phyloP scores from a whole-genome alignment of 2,888 invertebrate genomes.

The Sepioteuthis lessoniana region DNA sequence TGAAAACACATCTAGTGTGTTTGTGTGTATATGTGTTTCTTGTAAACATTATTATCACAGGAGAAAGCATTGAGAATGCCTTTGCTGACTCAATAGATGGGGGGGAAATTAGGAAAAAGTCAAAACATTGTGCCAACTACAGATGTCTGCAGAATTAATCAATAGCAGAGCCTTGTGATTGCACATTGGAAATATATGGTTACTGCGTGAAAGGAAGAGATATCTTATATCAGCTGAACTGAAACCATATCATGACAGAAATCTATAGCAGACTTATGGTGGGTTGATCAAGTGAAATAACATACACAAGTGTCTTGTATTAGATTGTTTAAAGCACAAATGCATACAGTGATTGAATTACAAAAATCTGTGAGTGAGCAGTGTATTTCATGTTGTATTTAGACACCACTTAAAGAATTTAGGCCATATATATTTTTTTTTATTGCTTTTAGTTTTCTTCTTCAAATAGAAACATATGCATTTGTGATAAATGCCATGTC shows the following conservation, averaged over 20 bases:
- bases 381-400: not conserved
- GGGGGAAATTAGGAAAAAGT: not conserved
- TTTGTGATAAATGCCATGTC: not conserved
- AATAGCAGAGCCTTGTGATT: constrained; percentile 9
- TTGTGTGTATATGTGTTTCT: not conserved
- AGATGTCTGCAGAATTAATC: constrained; percentile 9
- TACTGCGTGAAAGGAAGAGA: not conserved
- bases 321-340: constrained; percentile 17
- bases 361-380: not conserved
- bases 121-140: constrained; percentile 14
- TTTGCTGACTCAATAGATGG: not conserved
- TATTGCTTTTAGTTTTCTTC: not conserved
- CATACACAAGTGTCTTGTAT: not conserved
- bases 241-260: not conserved
- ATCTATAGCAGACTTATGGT: not conserved
- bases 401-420: not conserved
- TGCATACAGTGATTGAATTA: not conserved
- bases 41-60: not conserved
- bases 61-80: not conserved
- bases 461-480: constrained; percentile 33
- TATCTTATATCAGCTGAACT: not conserved
- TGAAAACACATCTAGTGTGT: not conserved
- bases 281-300: not conserved
- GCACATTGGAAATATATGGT: not conserved
- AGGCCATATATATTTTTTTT: not conserved